Evolutionary conservation across 2,888 invertebrate species (phyloP).

Genomic region (Norana najaformis): DNA sequence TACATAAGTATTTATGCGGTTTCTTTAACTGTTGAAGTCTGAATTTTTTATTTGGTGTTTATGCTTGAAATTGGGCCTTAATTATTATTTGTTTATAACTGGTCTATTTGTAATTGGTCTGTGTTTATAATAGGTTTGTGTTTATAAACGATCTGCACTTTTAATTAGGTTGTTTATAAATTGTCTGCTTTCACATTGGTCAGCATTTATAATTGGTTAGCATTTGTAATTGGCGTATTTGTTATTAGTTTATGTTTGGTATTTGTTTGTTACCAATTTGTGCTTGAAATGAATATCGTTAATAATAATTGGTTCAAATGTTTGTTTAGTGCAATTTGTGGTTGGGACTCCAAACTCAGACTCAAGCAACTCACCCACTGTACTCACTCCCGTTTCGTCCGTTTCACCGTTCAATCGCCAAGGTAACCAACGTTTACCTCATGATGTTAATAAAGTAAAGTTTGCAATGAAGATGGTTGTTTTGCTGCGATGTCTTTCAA

Average conservation of each 20-base stretch:
- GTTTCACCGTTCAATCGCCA: not conserved
- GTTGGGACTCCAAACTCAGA: conserved; percentile 9
- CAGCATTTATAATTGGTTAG: not conserved
- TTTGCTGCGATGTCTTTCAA: too few relatives aligned
- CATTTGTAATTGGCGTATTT: not conserved
- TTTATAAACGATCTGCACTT: not conserved
- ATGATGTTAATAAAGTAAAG: too few relatives aligned
- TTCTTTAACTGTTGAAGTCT: not conserved
- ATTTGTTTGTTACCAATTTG: not conserved
- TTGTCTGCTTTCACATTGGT: too few relatives aligned
- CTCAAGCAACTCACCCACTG: not conserved
- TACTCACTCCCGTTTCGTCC: not conserved
- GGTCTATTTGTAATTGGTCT: not conserved
- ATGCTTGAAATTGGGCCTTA: not conserved
- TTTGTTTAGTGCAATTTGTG: conserved; percentile 20
- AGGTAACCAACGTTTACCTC: not conserved
- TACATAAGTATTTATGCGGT: not conserved
- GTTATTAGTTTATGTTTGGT: not conserved
- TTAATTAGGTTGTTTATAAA: not conserved
- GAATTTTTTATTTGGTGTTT: not conserved
- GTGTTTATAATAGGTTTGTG: not conserved
- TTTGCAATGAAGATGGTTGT: too few relatives aligned
- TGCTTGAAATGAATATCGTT: too few relatives aligned
- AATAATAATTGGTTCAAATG: not conserved
- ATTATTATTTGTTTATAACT: not conserved